These are phyloP conservation scores for Epizoanthus scotinus DNA, from an alignment of 92 coral and sea anemone genomes.

Conservation along the genomic window DNA sequence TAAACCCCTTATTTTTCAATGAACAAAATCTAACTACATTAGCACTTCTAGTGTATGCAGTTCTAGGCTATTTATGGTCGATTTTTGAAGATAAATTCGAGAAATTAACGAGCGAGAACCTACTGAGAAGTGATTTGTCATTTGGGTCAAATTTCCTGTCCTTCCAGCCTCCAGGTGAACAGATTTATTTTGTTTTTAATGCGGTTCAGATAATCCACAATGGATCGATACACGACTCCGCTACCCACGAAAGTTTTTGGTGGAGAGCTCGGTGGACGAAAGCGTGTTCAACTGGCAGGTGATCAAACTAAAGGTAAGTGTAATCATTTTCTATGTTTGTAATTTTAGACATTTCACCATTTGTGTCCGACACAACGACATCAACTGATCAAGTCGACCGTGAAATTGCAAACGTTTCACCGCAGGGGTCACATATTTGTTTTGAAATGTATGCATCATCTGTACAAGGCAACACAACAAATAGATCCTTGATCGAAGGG, in stretches of 20 bases:
- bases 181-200: constrained; percentile 22
- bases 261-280: constrained; percentile 70
- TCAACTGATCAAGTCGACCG: constrained; percentile 50
- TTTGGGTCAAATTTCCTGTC: neutral
- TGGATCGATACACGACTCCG: constrained; percentile 77
- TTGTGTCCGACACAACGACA: constrained; percentile 50
- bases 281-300: constrained; percentile 73
- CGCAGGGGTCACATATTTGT: neutral
- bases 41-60: neutral
- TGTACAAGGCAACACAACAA: neutral
- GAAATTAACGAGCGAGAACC: too few species aligned
- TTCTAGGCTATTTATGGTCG: neutral
- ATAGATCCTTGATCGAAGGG: neutral
- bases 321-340: neutral
- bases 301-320: constrained; percentile 70
- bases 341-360: constrained; percentile 1
- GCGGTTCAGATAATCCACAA: constrained; percentile 30
- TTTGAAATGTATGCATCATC: constrained; percentile 1
- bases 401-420: constrained; percentile 31
- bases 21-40: neutral
- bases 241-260: constrained; percentile 65
- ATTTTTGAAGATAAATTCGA: neutral
- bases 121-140: too few species aligned
- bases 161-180: neutral
- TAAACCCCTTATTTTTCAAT: neutral